Evolutionary conservation across 2,888 invertebrate genomes (phyloP).

Genomic region (Nematopogon swammerdamellus): DNA sequence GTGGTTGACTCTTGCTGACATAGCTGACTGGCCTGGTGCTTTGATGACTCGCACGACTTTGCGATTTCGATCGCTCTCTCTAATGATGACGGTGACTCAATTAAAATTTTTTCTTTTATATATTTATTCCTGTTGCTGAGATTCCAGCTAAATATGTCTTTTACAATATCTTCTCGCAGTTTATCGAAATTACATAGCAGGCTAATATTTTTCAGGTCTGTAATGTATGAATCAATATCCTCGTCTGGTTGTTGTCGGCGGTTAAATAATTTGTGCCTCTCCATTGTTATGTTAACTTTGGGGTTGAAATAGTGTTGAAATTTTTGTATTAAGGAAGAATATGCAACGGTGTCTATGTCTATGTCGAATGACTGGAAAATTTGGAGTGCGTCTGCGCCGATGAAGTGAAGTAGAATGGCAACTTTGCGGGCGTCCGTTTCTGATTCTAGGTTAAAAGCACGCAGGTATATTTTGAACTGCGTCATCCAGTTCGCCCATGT

Average conservation of each 20-base stretch:
- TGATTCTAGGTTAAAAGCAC: background rate
- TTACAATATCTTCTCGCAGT: background rate
- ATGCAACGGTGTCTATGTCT: conserved; percentile 3
- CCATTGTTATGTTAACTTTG: conserved; percentile 9
- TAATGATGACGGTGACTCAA: background rate
- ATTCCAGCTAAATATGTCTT: no score
- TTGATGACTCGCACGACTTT: no score
- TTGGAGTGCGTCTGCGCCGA: conserved; percentile 3
- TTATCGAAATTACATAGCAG: conserved; percentile 4
- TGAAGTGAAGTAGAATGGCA: background rate
- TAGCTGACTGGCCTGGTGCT: background rate
- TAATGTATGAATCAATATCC: no score
- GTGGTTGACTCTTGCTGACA: background rate
- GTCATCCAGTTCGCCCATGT: background rate
- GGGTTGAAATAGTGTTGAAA: conserved; percentile 8
- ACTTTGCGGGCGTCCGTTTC: background rate
- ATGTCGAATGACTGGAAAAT: conserved; percentile 9
- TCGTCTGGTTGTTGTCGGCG: conserved; percentile 5
- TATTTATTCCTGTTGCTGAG: background rate
- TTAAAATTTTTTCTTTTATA: background rate
- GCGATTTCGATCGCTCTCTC: background rate
- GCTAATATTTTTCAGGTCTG: conserved; percentile 3
- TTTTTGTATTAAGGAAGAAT: conserved; percentile 1
- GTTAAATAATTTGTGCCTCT: conserved; percentile 10
- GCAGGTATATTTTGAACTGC: background rate